phyloP scores from a whole-genome alignment of 2,113 vertebrate species.

The Cacatua alba region DNA sequence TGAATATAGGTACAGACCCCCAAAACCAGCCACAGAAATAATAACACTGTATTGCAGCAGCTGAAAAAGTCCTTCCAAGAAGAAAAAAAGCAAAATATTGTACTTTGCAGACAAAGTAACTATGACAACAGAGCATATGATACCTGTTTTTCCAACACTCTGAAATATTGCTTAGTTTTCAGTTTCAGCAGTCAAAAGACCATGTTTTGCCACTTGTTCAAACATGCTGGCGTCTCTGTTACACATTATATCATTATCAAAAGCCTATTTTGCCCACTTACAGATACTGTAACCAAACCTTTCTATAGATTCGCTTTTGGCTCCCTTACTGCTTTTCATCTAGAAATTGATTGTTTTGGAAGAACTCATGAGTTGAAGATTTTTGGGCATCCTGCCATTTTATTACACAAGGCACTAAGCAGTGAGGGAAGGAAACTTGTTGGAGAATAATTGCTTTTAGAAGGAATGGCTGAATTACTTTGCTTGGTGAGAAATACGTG shows the following conservation, averaged over 20 bases:
- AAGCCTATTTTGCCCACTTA: neutral
- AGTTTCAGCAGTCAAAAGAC: constrained; percentile 45
- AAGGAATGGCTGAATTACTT: neutral
- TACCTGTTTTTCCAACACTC: constrained; percentile 26
- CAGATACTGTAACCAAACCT: neutral
- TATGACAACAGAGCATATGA: constrained; percentile 55
- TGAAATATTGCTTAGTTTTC: constrained; percentile 46
- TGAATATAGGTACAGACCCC: neutral
- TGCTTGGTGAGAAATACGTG: neutral
- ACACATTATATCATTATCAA: neutral
- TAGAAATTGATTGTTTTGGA: neutral
- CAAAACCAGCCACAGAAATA: neutral
- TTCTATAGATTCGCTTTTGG: neutral
- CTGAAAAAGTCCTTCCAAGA: neutral
- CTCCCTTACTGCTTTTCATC: neutral
- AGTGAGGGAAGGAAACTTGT: neutral
- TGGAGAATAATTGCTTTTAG: neutral
- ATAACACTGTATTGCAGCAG: neutral
- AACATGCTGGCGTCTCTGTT: neutral
- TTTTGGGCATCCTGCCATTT: neutral
- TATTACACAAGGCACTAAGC: neutral
- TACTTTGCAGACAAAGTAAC: constrained; percentile 50
- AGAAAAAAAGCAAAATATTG: neutral
- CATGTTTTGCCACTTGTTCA: constrained; percentile 22
- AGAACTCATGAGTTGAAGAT: neutral